phyloP scores from a whole-genome alignment of 2,113 vertebrate genomes.

The Hypanus sabinus region DNA sequence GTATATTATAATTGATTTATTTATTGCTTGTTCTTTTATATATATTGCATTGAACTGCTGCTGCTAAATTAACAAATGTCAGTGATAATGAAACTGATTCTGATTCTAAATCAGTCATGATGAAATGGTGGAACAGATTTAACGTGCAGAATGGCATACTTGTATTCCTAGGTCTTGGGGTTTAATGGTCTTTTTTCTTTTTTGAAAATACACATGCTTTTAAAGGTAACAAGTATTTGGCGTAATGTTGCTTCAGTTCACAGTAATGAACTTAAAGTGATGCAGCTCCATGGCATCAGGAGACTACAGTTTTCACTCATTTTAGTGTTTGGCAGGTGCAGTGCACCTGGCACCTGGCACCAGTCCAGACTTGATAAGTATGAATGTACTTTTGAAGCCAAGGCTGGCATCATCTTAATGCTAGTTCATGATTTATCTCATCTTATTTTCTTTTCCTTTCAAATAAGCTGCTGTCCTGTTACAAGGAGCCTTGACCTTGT shows the following conservation, averaged over 20 bases:
- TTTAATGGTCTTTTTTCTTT: not conserved
- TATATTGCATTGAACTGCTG: no score
- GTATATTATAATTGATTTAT: no score
- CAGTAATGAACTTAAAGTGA: not conserved
- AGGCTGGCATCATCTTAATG: not conserved
- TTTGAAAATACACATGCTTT: not conserved
- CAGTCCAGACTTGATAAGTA: not conserved
- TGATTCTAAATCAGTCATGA: no score
- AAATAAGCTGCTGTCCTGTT: constrained; percentile 6
- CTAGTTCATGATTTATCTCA: not conserved
- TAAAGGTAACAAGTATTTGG: not conserved
- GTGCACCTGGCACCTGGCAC: not conserved
- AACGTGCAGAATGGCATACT: no score
- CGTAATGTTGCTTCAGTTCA: not conserved
- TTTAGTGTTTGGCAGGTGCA: not conserved
- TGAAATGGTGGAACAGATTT: no score
- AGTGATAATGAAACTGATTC: no score
- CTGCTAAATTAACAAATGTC: no score
- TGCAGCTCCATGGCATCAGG: not conserved
- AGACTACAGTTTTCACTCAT: not conserved
- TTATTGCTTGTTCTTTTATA: no score
- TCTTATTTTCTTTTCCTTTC: not conserved
- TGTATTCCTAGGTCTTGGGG: no score
- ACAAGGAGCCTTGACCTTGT: constrained; percentile 16
- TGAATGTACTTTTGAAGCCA: constrained; percentile 12